Evolutionary conservation across 2,797 vertebrate genomes (phyloP).

Genomic region (Poeciliopsis turneri): DNA sequence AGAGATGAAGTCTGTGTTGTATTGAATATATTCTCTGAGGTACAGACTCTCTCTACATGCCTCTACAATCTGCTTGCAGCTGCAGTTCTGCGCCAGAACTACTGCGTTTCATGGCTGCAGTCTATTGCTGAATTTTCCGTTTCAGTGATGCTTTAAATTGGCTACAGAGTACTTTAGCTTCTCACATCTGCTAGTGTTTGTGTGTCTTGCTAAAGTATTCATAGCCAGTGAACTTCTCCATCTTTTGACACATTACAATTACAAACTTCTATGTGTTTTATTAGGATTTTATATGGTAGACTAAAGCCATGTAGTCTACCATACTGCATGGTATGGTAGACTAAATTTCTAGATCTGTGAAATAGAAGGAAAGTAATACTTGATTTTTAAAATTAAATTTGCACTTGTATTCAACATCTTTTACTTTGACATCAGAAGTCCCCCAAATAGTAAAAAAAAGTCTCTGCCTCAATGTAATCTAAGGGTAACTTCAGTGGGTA

Average conservation of each 20-base stretch:
- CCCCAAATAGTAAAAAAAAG: neutral
- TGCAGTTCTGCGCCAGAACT: neutral
- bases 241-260: neutral
- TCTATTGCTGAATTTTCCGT: neutral
- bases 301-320: neutral
- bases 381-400: neutral
- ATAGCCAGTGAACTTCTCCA: neutral
- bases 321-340: no score
- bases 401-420: neutral
- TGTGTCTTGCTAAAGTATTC: neutral
- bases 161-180: neutral
- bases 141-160: constrained; percentile 7
- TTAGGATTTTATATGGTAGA: neutral
- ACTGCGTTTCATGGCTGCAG: neutral
- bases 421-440: neutral
- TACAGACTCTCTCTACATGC: neutral
- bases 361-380: neutral
- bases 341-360: neutral
- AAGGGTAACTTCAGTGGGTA: no score
- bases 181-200: neutral
- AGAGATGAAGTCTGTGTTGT: neutral
- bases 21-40: neutral
- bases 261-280: neutral
- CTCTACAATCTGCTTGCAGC: neutral
- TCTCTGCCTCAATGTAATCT: neutral